phyloP scores from a whole-genome alignment of 2,888 invertebrate genomes.

The Coelopa pilipes region DNA sequence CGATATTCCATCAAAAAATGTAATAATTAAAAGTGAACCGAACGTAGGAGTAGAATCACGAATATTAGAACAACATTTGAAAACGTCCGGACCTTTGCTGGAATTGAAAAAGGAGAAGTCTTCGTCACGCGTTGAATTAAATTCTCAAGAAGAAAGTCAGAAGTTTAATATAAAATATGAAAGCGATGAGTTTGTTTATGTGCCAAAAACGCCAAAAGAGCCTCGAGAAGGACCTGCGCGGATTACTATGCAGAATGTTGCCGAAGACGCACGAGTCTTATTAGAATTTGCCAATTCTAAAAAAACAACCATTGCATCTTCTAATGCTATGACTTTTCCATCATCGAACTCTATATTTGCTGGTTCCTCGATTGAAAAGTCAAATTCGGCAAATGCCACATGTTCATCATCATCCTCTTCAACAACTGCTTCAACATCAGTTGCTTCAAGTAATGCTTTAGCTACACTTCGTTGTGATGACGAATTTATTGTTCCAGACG shows the following conservation, averaged over 20 bases:
- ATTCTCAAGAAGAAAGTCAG: neutral
- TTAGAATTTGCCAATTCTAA: slow-evolving; percentile 61
- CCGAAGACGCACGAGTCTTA: slow-evolving; percentile 59
- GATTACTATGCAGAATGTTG: slow-evolving; percentile 43
- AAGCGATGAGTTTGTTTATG: slow-evolving; percentile 20
- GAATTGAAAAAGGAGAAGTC: slow-evolving; percentile 44
- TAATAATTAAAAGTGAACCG: slow-evolving; percentile 56
- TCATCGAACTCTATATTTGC: slow-evolving; percentile 58
- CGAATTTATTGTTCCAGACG: slow-evolving; percentile 48
- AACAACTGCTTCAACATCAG: slow-evolving; percentile 40
- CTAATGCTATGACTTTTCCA: slow-evolving; percentile 43
- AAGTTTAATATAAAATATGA: slow-evolving; percentile 25
- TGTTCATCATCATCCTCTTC: slow-evolving; percentile 26
- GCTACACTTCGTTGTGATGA: slow-evolving; percentile 46
- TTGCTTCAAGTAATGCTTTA: slow-evolving; percentile 28
- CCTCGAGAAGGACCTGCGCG: neutral
- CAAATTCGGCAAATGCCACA: slow-evolving; percentile 1
- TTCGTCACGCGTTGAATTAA: slow-evolving; percentile 31
- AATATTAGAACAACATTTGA: slow-evolving; percentile 60
- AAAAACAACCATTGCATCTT: slow-evolving; percentile 41
- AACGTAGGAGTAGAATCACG: slow-evolving; percentile 34
- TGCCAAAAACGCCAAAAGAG: slow-evolving; percentile 7
- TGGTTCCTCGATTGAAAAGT: slow-evolving; percentile 8
- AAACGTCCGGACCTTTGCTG: slow-evolving; percentile 36
- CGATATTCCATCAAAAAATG: slow-evolving; percentile 40